Evolutionary conservation across 2,888 invertebrate genomes (phyloP), one percentile per base, ranked within the genome.

Genomic region (Osedax fenrisi): DNA sequence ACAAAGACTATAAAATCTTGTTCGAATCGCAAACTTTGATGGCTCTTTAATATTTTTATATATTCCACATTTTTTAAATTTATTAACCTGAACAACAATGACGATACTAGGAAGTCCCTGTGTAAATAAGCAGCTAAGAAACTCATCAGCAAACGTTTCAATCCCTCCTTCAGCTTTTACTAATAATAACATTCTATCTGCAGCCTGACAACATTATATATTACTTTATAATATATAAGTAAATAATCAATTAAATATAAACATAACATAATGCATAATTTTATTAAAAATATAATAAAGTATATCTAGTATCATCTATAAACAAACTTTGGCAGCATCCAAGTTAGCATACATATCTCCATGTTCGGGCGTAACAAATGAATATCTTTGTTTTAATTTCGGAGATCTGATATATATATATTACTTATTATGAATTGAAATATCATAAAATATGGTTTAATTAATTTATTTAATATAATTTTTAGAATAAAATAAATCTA

Each of bases 371-470:
- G 88, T 86, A 56, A 92, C 85, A 80, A 95, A 90, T 0, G 91
- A 89, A 83, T 91, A 92, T n/a, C 91, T 87, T 83, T 94, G 92
- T 82, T 94, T 92, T 82, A 94, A 92, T 78, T 91, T 88, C 13
- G 91, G 90, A 77, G 92, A 82, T 79, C 91, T 91, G 84, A 10
- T 41, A 10, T 41, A 17, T n/a, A n/a, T 5, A 41, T 17, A 80
- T 41, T 41, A 41, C 41, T 41, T 41, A 41, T n/a, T n/a, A n/a
- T n/a, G n/a, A 64, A 24, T 21, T 17, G 2, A 56, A 74, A 23
- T 22, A 21, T 71, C 27, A 78, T 17, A 76, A 41, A n/a, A n/a
- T n/a, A n/a, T n/a, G n/a, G n/a, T n/a, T n/a, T n/a, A n/a, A n/a
- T n/a, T n/a, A n/a, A n/a, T n/a, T n/a, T n/a, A n/a, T n/a, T n/a